These are phyloP conservation scores for Tuberolachnus salignus DNA, from an alignment of 2,888 invertebrate species.

Conservation along the genomic window DNA sequence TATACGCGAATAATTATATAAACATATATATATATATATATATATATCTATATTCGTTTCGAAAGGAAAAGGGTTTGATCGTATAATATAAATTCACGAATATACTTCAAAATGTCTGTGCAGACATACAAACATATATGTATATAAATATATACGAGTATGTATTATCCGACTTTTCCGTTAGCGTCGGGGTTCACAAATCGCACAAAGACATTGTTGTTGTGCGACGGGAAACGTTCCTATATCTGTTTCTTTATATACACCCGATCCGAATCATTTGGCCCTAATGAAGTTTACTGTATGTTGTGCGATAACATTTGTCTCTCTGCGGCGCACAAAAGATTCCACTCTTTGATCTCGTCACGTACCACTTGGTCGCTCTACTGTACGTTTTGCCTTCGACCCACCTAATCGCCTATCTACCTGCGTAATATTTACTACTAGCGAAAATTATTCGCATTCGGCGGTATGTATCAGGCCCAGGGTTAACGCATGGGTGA, in stretches of 20 bases:
- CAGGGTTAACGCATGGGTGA: too few relatives aligned
- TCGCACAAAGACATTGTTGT: neutral
- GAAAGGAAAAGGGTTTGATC: neutral
- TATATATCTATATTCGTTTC: neutral
- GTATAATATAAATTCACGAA: neutral
- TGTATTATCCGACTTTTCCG: too few relatives aligned
- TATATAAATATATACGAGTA: neutral
- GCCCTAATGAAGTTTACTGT: conserved; percentile 27
- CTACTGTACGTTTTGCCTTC: neutral
- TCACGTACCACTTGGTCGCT: conserved; percentile 25
- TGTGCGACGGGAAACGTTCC: neutral
- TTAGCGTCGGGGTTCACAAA: neutral
- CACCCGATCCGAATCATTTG: conserved; percentile 19
- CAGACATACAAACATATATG: neutral
- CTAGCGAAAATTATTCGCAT: neutral
- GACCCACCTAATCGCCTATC: neutral
- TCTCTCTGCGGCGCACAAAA: neutral
- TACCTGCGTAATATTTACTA: conserved; percentile 14
- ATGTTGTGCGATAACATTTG: conserved; percentile 2
- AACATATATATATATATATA: neutral
- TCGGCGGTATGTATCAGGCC: too few relatives aligned
- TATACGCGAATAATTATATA: neutral
- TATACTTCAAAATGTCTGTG: neutral
- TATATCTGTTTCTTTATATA: conserved; percentile 18
- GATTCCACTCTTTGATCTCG: conserved; percentile 24